These are phyloP conservation scores for Staurois parvus DNA, from an alignment of 2,797 vertebrate species.

Conservation along the genomic window DNA sequence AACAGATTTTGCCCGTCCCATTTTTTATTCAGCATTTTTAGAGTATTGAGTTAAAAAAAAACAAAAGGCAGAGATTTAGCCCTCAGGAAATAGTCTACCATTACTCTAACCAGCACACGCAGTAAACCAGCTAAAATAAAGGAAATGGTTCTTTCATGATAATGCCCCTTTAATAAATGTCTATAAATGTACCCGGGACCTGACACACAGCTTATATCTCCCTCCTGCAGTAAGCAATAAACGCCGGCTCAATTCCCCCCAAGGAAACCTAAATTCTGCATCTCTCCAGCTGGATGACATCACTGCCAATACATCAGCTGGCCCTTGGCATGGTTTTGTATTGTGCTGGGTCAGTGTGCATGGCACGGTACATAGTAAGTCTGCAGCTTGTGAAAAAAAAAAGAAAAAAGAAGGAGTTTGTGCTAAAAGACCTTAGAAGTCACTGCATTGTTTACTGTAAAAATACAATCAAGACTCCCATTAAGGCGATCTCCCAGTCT, in stretches of 20 bases:
- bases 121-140: background rate
- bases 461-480: too few species aligned
- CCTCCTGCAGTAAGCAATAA: background rate
- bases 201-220: conserved; percentile 5
- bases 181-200: background rate
- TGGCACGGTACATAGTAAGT: background rate
- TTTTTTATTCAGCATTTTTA: too few species aligned
- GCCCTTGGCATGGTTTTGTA: background rate
- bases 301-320: background rate
- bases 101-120: background rate
- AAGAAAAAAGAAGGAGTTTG: too few species aligned
- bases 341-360: background rate
- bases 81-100: background rate
- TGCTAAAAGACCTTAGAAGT: too few species aligned
- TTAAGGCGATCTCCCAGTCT: too few species aligned
- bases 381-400: too few species aligned
- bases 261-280: conserved; percentile 52
- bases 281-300: conserved; percentile 54
- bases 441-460: too few species aligned
- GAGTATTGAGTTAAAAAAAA: too few species aligned
- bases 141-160: background rate
- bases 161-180: conserved; percentile 1
- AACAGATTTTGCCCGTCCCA: too few species aligned
- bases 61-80: background rate
- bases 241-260: conserved; percentile 1